Evolutionary conservation across 2,797 vertebrate genomes (phyloP), one percentile per base, ranked within the genome.

Genomic region (Rhynchonycteris naso): DNA sequence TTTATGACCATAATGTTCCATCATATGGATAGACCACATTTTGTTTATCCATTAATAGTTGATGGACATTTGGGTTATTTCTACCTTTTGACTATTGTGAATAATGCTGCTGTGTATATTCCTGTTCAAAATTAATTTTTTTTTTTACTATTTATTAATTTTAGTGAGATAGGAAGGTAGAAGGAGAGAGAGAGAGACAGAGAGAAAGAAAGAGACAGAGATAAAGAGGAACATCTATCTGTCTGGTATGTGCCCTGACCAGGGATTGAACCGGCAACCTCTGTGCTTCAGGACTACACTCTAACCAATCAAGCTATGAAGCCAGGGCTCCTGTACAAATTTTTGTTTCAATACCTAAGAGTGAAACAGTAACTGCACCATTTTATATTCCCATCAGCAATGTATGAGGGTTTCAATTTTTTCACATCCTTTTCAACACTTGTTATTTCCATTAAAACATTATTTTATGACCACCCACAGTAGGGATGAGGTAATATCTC

Each of bases 371-470:
- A 65, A 12, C 50, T 9, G 19, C 3, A 19, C 5, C 21, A 11
- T 81, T 74, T 35, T 13, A 26, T 18, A 15, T 22, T 50, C 33
- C 22, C 3, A 28, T 33, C 50, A 19, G 63, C 76, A 65, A 16
- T 3, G 28, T 5, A 30, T 12, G 12, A 69, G 21, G 15, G 15
- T 75, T 79, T 76, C 71, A 6, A 3, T 93, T 71, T 85, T 86
- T 94, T 84, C 13, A 52, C 19, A 35, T 47, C 59, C 26, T 54
- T 66, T 15, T 30, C 38, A 71, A 24, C 26, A 5, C 56, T 78
- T 68, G 59, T 47, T 59, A 33, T 85, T 85, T 88, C 69, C 24
- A 82, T 38, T n/a, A 12, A 81, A 85, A 80, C 28, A n/a, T 3
- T 7, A 13, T 66, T 82, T 68, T 59, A 30, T 35, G 74, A 65